Base-by-base conservation (phyloP, 2,113 vertebrate genomes). In the Siphamia tubifer region DNA sequence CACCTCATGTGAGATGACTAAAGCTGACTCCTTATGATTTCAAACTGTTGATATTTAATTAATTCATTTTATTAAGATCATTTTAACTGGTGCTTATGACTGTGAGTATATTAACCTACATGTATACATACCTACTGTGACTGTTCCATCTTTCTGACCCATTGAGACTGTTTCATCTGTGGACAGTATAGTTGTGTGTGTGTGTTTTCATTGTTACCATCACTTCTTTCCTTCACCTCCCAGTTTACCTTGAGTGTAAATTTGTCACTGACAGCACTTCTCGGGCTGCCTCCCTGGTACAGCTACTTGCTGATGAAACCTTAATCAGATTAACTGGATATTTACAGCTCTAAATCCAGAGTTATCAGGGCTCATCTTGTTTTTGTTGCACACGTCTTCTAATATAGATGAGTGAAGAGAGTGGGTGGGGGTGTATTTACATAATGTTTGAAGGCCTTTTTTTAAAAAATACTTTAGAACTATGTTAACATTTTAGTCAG, bases 241-340 rank as follows among this genome's bases (percentile, higher is more conserved):
- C 31, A 4, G 23, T 65, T 58, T 67, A 66, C 64, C 31, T 31
- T 40, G 28, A 68, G 17, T 52, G 70, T 48, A 53, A 65, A 48
- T 68, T 8, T 40, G 53, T 74, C 36, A 36, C 47, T 8, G 39
- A 27, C 69, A 36, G 53, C 49, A 23, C 19, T 32, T 69, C 58
- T 43, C 27, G 2, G 35, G 5, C 39, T 2, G 28, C 10, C 43
- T 63, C 24, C 28, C 38, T 54, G 56, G 57, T 51, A 54, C 56
- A 43, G 57, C 57, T 42, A 53, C 44, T 45, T 42, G 74, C 57
- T 65, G 82, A 79, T 81, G 75, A 80, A 73, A 58, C 68, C 69
- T 68, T 87, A 88, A 88, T 90, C 83, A 81, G 67, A 87, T 87
- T 90, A 86, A 54, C 83, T 27, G 61, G 84, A 82, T 89, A 88